A percentile compares a stretch with the other conserved stretches of the same genome.
Evolutionary conservation across 2,797 vertebrate species (phyloP).

Genomic region (Enteromius argenteus): DNA sequence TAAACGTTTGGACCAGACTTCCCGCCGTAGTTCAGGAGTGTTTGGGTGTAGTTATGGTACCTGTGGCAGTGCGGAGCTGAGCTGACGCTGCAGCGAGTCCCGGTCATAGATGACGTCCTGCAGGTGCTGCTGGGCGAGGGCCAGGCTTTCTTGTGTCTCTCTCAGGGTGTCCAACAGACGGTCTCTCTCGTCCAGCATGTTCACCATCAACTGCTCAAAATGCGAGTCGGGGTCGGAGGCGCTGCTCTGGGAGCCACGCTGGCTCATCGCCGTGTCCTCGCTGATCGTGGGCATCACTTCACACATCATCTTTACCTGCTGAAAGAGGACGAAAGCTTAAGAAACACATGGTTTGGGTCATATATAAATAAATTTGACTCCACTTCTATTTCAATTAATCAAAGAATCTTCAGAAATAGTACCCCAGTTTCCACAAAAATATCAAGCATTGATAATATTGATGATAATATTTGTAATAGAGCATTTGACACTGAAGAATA

Average conservation of each 20-base stretch:
- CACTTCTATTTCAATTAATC: not conserved
- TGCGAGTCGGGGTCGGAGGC: conserved; percentile 96
- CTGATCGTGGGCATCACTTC: conserved; percentile 96
- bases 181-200: conserved; percentile 98
- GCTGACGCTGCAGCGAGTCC: conserved; percentile 95
- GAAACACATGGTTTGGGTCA: not conserved
- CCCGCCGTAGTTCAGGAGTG: not conserved
- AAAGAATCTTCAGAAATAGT: not conserved
- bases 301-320: conserved; percentile 88
- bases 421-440: not conserved
- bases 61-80: conserved; percentile 97
- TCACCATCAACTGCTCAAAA: conserved; percentile 99
- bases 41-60: conserved; percentile 67
- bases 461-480: not conserved
- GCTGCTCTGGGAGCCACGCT: conserved; percentile 96
- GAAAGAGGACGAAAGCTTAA: conserved; percentile 7
- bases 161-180: conserved; percentile 95
- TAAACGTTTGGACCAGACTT: not conserved
- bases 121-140: conserved; percentile 91
- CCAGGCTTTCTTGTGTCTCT: conserved; percentile 96
- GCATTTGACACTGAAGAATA: not conserved
- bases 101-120: conserved; percentile 98
- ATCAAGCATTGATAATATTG: not conserved
- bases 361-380: no score
- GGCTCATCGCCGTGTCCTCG: conserved; percentile 97